These are phyloP conservation scores for Nannospalax galili DNA, from an alignment of 2,113 vertebrate genomes.

Conservation along the genomic window DNA sequence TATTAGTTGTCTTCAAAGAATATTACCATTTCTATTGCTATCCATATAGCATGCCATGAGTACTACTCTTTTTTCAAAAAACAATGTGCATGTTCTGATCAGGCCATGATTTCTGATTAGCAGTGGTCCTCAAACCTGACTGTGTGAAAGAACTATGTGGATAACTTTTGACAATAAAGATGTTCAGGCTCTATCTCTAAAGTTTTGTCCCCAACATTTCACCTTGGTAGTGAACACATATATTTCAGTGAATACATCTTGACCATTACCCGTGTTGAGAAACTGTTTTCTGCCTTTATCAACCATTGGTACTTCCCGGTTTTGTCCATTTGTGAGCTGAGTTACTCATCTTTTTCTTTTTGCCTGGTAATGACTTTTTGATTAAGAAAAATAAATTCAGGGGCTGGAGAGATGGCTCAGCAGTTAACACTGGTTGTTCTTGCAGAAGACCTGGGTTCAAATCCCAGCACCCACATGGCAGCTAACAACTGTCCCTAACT, in stretches of 20 bases:
- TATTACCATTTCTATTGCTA: not conserved
- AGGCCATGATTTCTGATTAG: slow-evolving; percentile 14
- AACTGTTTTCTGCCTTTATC: not conserved
- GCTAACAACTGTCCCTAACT: too few species aligned
- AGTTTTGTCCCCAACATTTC: not conserved
- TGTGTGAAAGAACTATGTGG: not conserved
- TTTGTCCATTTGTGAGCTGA: not conserved
- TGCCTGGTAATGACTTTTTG: not conserved
- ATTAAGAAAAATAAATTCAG: not conserved
- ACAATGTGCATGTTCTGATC: not conserved
- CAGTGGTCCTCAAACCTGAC: not conserved
- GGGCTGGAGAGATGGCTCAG: too few species aligned
- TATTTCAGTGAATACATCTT: not conserved
- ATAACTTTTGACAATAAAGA: slow-evolving; percentile 13
- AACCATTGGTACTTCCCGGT: not conserved
- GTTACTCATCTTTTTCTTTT: not conserved
- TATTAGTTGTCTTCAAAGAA: slow-evolving; percentile 6
- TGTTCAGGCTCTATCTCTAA: not conserved
- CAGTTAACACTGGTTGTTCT: too few species aligned
- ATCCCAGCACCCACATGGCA: too few species aligned
- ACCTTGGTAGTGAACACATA: not conserved
- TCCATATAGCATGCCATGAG: not conserved
- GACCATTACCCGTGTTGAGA: not conserved
- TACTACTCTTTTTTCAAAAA: not conserved
- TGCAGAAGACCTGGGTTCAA: too few species aligned